A percentile compares a stretch with the other conserved stretches of the same genome.
phyloP scores from a whole-genome alignment of 2,888 invertebrate genomes.

The Agriopis aurantiaria region DNA sequence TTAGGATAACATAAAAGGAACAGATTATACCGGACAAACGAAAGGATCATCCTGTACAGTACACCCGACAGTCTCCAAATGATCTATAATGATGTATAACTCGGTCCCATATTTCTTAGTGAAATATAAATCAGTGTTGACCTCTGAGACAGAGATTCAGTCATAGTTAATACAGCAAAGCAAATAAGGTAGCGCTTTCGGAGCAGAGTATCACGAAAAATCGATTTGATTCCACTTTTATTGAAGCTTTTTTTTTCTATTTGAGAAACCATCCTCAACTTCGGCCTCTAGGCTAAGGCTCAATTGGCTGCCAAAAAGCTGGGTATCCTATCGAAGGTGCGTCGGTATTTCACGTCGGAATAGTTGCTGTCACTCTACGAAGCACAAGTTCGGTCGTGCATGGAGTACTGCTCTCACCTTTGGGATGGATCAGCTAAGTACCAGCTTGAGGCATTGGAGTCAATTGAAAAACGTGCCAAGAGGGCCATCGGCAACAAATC shows the following conservation, averaged over 20 bases:
- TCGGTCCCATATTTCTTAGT: slow-evolving; percentile 44
- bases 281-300: too few species aligned
- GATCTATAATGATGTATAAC: slow-evolving; percentile 60
- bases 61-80: slow-evolving; percentile 48
- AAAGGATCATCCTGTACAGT: slow-evolving; percentile 45
- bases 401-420: too few species aligned
- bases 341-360: too few species aligned
- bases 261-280: too few species aligned
- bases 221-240: not conserved
- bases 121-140: slow-evolving; percentile 52
- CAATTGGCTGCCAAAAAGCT: too few species aligned
- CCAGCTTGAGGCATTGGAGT: too few species aligned
- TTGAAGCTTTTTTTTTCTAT: not conserved
- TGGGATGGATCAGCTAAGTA: too few species aligned
- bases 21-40: not conserved
- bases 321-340: too few species aligned
- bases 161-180: not conserved
- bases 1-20: not conserved
- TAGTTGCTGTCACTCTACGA: too few species aligned
- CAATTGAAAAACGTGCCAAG: too few species aligned
- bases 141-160: slow-evolving; percentile 26
- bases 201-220: not conserved
- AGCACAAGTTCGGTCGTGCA: too few species aligned
- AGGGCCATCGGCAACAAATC: too few species aligned
- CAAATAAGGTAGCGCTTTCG: not conserved